Conservation (phyloP, 2,797 vertebrate species). For the Tiaroga cobitis region DNA sequence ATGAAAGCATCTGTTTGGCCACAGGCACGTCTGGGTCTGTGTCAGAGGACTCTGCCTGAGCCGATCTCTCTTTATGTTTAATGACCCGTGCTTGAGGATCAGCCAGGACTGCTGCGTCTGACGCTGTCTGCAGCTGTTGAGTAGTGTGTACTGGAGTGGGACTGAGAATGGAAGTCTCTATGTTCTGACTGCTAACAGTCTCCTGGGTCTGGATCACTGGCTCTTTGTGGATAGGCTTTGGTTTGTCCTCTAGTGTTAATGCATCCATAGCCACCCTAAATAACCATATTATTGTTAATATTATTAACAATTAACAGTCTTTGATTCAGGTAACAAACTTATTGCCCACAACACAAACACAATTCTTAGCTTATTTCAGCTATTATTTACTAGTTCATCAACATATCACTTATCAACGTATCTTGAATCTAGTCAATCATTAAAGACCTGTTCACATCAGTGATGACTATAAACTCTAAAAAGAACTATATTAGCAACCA, state of each 20-base stretch:
- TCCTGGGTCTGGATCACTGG: conserved; percentile 52
- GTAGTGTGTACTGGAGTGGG: conserved; percentile 52
- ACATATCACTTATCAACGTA: neutral
- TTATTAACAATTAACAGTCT: neutral
- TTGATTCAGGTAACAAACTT: neutral
- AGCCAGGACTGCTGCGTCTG: conserved; percentile 50
- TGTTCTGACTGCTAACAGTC: conserved; percentile 55
- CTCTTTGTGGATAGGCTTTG: conserved; percentile 64
- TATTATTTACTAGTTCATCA: neutral
- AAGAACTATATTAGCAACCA: neutral
- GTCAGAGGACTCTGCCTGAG: conserved; percentile 82
- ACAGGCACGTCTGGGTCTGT: conserved; percentile 87
- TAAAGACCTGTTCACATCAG: neutral
- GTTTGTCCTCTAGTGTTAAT: conserved; percentile 66
- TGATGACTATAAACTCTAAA: neutral
- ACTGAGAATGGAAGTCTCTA: conserved; percentile 66
- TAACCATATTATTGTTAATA: neutral
- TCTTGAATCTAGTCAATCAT: neutral
- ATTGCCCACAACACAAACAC: neutral
- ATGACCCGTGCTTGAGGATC: conserved; percentile 56
- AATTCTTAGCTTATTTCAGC: neutral
- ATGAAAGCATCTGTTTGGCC: conserved; percentile 94
- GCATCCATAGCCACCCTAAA: conserved; percentile 77
- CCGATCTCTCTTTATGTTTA: conserved; percentile 66
- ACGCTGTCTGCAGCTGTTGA: neutral